phyloP scores from a whole-genome alignment of 1,140 invertebrate species.

The Heliothis virescens region DNA sequence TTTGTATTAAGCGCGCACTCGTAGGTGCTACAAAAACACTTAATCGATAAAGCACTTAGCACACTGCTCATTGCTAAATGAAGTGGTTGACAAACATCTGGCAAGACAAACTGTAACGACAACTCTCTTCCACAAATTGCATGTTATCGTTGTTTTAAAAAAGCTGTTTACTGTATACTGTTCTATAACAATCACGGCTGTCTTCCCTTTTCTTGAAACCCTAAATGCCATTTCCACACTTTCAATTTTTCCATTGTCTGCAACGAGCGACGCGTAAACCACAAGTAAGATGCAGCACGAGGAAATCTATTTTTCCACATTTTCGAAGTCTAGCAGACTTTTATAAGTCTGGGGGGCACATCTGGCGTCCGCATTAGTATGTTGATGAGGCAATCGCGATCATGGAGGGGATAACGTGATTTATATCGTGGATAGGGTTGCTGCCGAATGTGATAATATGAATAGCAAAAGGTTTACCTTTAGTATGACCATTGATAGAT shows the following conservation, averaged over 20 bases:
- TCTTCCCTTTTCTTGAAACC: background rate
- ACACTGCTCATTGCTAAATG: background rate
- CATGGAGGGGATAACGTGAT: slow-evolving; percentile 79
- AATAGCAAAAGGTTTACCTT: background rate
- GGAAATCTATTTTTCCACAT: slow-evolving; percentile 44
- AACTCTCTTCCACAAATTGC: background rate
- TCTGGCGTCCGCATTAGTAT: slow-evolving; percentile 84
- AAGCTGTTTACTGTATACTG: too few relatives aligned
- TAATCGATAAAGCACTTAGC: slow-evolving; percentile 1
- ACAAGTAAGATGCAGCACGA: slow-evolving; percentile 3
- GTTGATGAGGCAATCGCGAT: slow-evolving; percentile 85
- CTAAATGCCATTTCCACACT: slow-evolving; percentile 8
- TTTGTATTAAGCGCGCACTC: background rate
- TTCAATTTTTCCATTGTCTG: background rate
- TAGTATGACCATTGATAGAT: background rate
- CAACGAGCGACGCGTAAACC: slow-evolving; percentile 5
- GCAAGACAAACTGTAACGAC: too few relatives aligned
- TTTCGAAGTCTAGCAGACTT: slow-evolving; percentile 57
- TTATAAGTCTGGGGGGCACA: slow-evolving; percentile 65
- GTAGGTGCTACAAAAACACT: background rate
- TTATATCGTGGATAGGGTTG: slow-evolving; percentile 73
- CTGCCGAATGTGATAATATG: slow-evolving; percentile 29
- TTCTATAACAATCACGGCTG: background rate
- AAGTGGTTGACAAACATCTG: too few relatives aligned
- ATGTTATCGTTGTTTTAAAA: too few relatives aligned